Percentiles rank a stretch among this genome's conserved stretches.
Evolutionary conservation across 1,140 invertebrate species (phyloP).

Genomic region (Triops cancriformis): DNA sequence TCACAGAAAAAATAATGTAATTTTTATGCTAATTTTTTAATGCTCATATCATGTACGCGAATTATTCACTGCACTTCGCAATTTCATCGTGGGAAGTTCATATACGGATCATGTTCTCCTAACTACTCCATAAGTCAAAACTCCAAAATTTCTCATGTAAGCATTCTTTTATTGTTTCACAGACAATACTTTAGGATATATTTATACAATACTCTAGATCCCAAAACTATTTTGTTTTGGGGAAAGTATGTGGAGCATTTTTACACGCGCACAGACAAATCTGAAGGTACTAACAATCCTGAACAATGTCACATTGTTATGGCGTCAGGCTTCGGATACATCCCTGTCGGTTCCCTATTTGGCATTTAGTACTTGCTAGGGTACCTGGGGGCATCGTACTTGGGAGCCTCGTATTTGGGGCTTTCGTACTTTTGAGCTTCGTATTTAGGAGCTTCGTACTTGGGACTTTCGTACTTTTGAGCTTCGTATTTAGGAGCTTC

Average conservation of each 20-base stretch:
- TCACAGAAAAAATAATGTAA: too few relatives aligned
- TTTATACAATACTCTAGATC: too few relatives aligned
- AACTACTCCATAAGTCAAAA: background rate
- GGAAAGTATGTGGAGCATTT: too few relatives aligned
- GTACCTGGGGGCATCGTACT: background rate
- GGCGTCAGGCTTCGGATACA: background rate
- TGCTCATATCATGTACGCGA: background rate
- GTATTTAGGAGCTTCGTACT: background rate
- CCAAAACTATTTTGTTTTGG: too few relatives aligned
- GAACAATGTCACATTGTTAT: background rate
- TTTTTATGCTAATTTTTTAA: background rate
- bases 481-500: background rate
- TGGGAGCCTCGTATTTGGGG: background rate
- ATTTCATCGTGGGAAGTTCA: too few relatives aligned
- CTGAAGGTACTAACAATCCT: background rate
- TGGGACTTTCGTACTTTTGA: background rate
- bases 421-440: too few relatives aligned
- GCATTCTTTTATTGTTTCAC: background rate
- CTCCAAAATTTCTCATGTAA: too few relatives aligned
- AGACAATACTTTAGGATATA: too few relatives aligned
- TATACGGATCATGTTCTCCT: background rate
- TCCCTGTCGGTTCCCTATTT: background rate
- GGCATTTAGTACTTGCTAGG: background rate
- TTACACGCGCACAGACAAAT: too few relatives aligned
- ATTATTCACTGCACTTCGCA: too few relatives aligned